phyloP scores from a whole-genome alignment of 2,888 invertebrate species.

The Melinopterus prodromus region DNA sequence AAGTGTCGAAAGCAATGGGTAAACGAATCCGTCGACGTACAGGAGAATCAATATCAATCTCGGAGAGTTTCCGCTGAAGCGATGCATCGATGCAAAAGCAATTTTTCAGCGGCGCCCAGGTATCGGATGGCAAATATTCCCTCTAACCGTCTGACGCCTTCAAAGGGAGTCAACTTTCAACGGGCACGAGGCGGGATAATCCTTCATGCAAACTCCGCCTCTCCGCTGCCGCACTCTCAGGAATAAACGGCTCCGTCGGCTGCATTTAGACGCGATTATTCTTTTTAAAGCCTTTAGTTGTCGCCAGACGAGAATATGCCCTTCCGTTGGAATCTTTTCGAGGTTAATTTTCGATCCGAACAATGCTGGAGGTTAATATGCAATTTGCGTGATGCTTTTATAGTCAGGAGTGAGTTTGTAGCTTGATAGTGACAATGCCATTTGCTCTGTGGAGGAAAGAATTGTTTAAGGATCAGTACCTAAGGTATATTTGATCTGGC shows the following conservation, averaged over 20 bases:
- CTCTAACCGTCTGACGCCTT: not conserved
- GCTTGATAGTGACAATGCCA: too few relatives aligned
- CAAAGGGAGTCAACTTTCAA: not conserved
- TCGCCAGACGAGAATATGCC: too few relatives aligned
- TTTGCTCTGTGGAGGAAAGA: too few relatives aligned
- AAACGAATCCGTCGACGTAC: constrained; percentile 4
- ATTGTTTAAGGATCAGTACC: too few relatives aligned
- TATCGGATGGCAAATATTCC: not conserved
- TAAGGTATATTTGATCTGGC: too few relatives aligned
- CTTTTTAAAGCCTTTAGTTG: not conserved
- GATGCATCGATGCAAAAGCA: not conserved
- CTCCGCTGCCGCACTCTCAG: not conserved
- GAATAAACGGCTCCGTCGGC: not conserved
- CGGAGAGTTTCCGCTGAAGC: not conserved
- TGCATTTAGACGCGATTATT: not conserved
- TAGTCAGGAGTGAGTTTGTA: too few relatives aligned
- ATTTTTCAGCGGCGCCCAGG: not conserved
- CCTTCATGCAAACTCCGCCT: not conserved
- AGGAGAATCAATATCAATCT: not conserved
- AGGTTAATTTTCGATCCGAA: not conserved
- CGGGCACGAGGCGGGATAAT: not conserved
- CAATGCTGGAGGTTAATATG: not conserved
- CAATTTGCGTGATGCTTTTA: too few relatives aligned
- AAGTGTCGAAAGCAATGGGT: not conserved
- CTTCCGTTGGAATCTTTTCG: not conserved